Evolutionary conservation across 2,888 invertebrate species (phyloP), one percentile per base, ranked within the genome.

Genomic region (Caenorhabditis auriculariae): DNA sequence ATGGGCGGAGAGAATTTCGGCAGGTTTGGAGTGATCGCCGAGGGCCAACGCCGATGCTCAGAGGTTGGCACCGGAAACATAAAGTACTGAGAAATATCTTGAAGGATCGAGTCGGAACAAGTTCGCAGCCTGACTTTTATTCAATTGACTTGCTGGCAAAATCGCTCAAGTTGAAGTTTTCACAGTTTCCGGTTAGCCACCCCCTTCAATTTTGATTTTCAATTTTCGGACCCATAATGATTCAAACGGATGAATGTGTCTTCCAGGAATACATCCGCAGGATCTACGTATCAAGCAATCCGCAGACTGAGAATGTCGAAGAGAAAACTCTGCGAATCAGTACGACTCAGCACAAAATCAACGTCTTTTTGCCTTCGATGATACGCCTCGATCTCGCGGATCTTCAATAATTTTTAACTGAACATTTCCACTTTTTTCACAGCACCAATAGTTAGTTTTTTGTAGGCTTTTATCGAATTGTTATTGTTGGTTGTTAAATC

Each of bases 21-120:
- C 29, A 47, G 69, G 12, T 55, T 60, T 19, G 66, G 63, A 23
- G 63, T 66, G 17, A 52, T 69, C 3, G 24, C 42, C 4, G 63
- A 69, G 26, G 65, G 66, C 47, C 56, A 44, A 39, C 50, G 47
- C 15, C 26, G 65, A 37, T 69, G 55, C 29, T 39, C 52, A 9
- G 42, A 42, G 9, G 46, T 23, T 49, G 9, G 9, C 6, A 49
- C 17, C 39, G n/a, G 6, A 28, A 12, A 21, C 15, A 9, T n/a
- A n/a, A 7, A 1, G 39, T 39, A 35, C 17, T 6, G 15, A 7
- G 21, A n/a, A 24, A 21, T 32, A 7, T 45, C 9, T 24, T 27
- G 9, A 9, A 35, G 35, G n/a, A 43, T 26, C 29, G 51, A n/a
- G 63, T 66, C 21, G 66, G 66, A 0, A 35, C 35, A 41, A 58